A percentile compares a stretch with the other conserved stretches of the same genome.
Evolutionary conservation across 2,888 invertebrate species (phyloP).

Genomic region (Himalopsyche anomala): DNA sequence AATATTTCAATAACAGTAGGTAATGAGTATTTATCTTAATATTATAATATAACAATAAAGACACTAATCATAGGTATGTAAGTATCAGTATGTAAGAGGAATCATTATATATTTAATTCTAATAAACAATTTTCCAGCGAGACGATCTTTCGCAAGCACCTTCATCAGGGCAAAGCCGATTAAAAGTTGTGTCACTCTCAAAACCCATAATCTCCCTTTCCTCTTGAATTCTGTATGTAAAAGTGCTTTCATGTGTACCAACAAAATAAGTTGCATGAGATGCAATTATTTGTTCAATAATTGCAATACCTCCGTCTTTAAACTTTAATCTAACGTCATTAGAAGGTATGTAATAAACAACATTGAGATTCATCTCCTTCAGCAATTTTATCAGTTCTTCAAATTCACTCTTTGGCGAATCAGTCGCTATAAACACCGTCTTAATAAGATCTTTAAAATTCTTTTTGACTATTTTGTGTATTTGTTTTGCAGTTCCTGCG

Average conservation of each 20-base stretch:
- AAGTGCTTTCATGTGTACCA: conserved; percentile 96
- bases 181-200: conserved; percentile 88
- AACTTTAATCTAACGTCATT: conserved; percentile 74
- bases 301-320: conserved; percentile 92
- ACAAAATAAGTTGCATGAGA: conserved; percentile 91
- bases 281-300: conserved; percentile 97
- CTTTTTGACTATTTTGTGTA: conserved; percentile 73
- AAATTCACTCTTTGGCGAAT: conserved; percentile 81
- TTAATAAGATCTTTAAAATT: conserved; percentile 53
- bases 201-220: conserved; percentile 97
- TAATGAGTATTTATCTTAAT: neutral
- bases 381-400: conserved; percentile 74
- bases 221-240: conserved; percentile 97
- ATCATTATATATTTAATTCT: no score
- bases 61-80: neutral
- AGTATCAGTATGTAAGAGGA: neutral
- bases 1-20: no score
- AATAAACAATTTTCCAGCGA: conserved; percentile 78
- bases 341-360: conserved; percentile 72
- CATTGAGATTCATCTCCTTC: conserved; percentile 68
- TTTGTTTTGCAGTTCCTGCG: conserved; percentile 85
- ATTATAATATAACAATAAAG: neutral
- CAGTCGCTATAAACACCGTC: conserved; percentile 89
- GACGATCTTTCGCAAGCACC: conserved; percentile 84
- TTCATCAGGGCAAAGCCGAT: conserved; percentile 84